A percentile compares a stretch with the other conserved stretches of the same genome.
Conservation (phyloP, 2,888 invertebrate species). For the Helobdella robusta region DNA sequence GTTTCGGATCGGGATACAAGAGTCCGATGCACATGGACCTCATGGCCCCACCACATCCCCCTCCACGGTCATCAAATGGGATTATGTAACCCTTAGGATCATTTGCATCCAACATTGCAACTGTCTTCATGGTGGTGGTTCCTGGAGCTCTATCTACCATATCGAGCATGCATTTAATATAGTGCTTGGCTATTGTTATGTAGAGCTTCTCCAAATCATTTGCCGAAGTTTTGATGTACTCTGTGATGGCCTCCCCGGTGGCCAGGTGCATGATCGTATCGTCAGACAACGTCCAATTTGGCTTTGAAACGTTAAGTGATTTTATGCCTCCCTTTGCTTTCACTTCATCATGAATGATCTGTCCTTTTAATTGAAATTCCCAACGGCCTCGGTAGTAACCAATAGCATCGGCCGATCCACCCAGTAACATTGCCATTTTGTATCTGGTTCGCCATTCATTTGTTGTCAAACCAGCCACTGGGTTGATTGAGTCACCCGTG, state of each 20-base stretch:
- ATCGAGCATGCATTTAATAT: constrained; percentile 39
- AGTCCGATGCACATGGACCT: constrained; percentile 48
- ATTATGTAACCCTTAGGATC: constrained; percentile 21
- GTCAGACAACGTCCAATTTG: constrained; percentile 44
- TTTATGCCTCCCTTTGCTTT: constrained; percentile 13
- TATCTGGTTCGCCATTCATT: no score
- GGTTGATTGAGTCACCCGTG: no score
- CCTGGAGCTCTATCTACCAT: constrained; percentile 39
- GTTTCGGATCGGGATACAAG: constrained; percentile 39
- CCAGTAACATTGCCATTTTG: constrained; percentile 14
- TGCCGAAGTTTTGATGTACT: constrained; percentile 21
- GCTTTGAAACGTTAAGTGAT: no score
- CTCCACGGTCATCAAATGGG: constrained; percentile 37
- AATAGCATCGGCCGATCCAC: constrained; percentile 17
- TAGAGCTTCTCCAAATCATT: constrained; percentile 32
- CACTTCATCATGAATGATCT: constrained; percentile 13
- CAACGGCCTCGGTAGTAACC: constrained; percentile 15
- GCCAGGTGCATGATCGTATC: constrained; percentile 49
- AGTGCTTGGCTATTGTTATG: constrained; percentile 36
- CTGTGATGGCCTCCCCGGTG: constrained; percentile 38
- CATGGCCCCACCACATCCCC: constrained; percentile 49
- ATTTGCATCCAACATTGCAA: neutral
- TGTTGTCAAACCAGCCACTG: no score
- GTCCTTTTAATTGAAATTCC: constrained; percentile 12
- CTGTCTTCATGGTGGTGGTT: neutral